These are phyloP conservation scores for Aotus griseimembra DNA, from an alignment of 2,797 vertebrate genomes.

Conservation along the genomic window DNA sequence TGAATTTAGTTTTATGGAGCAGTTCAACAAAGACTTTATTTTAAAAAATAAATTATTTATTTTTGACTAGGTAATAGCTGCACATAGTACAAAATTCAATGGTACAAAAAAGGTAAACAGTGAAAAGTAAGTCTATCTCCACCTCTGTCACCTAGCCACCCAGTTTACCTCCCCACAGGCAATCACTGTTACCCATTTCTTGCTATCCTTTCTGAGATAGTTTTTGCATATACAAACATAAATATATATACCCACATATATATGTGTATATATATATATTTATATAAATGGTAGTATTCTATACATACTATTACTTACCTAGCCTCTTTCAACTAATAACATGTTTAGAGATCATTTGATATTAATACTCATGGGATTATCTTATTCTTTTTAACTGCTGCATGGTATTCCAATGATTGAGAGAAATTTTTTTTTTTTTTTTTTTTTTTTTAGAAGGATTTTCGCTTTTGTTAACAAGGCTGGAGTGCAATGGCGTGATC, in stretches of 20 bases:
- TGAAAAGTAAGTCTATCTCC: conserved; percentile 80
- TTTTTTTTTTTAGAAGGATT: no score
- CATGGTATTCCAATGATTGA: conserved; percentile 72
- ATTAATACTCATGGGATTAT: conserved; percentile 20
- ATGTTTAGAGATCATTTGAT: conserved; percentile 66
- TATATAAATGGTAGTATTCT: conserved; percentile 78
- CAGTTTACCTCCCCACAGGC: conserved; percentile 74
- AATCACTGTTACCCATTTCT: conserved; percentile 74
- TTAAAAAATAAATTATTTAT: conserved; percentile 78
- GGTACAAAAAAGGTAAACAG: conserved; percentile 81
- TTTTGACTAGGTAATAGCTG: conserved; percentile 80
- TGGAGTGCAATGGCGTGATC: no score
- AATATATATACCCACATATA: conserved; percentile 34
- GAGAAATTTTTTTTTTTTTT: no score
- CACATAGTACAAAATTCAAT: conserved; percentile 80
- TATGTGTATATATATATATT: background rate
- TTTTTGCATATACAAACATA: conserved; percentile 64
- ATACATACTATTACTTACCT: conserved; percentile 32
- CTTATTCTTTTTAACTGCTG: conserved; percentile 72
- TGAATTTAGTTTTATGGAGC: conserved; percentile 75
- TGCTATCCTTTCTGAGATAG: conserved; percentile 66
- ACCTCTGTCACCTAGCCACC: conserved; percentile 74
- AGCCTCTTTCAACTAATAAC: conserved; percentile 53
- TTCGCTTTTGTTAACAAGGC: no score
- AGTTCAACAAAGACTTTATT: conserved; percentile 74